Percentiles rank a stretch among this genome's conserved stretches.
phyloP scores from a whole-genome alignment of 2,888 invertebrate species.

The Troides aeacus region DNA sequence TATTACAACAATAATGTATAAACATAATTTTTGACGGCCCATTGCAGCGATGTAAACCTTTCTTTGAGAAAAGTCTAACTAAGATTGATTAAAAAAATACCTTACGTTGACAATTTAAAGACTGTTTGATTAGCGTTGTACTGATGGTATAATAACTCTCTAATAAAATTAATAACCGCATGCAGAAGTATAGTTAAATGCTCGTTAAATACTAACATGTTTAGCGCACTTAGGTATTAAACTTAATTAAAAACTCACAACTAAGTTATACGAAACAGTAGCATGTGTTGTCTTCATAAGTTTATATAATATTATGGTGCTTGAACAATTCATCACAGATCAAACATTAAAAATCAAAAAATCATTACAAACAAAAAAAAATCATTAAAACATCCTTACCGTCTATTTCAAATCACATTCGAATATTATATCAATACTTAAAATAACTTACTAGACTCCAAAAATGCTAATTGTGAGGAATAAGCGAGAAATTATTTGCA shows the following conservation, averaged over 20 bases:
- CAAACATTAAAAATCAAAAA: too few relatives aligned
- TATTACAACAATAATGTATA: slow-evolving; percentile 43
- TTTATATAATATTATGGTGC: too few relatives aligned
- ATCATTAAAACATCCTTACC: too few relatives aligned
- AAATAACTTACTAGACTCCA: too few relatives aligned
- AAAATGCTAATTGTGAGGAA: neutral
- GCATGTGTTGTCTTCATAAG: too few relatives aligned
- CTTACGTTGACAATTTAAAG: slow-evolving; percentile 38
- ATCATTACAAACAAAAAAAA: too few relatives aligned
- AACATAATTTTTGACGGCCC: slow-evolving; percentile 41
- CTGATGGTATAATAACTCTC: slow-evolving; percentile 26
- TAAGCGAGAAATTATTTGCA: too few relatives aligned
- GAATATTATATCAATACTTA: neutral
- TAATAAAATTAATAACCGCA: slow-evolving; percentile 4
- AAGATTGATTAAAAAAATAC: slow-evolving; percentile 29
- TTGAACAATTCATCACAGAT: too few relatives aligned
- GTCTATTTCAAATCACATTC: neutral
- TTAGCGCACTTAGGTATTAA: neutral
- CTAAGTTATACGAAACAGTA: neutral
- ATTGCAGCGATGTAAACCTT: slow-evolving; percentile 34
- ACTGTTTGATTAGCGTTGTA: slow-evolving; percentile 36
- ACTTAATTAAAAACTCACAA: neutral
- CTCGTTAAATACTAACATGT: slow-evolving; percentile 12
- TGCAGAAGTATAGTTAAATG: neutral
- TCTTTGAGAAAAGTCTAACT: slow-evolving; percentile 17